Base-by-base conservation (phyloP, 2,797 vertebrate species). In the Anguilla obscura region DNA sequence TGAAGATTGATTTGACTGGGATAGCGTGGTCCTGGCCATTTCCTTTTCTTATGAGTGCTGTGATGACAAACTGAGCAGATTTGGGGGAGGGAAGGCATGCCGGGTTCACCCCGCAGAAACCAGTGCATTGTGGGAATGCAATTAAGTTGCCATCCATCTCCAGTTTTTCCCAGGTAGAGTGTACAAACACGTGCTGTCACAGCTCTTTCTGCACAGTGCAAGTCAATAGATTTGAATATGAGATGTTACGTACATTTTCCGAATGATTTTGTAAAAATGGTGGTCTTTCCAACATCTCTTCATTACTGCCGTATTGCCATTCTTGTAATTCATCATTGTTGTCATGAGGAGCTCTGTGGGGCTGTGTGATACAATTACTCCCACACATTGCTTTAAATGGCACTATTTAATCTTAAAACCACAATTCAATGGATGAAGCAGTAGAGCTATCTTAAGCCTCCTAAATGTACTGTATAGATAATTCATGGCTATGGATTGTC, bases 331-430 rank as follows among this genome's bases (percentile, higher is more conserved):
- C 79, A 48, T 48, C 79, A 50, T 48, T 82, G 79, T 50, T 50
- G 45, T 50, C 6, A 10, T 48, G 21, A 8, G 45, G 5, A 10
- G 5, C 45, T 60, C 48, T 76, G 84, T 40, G 85, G 7, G 58
- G 18, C 84, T 33, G n/a, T 56, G 56, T 85, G 84, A 85, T 85
- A 30, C 76, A 80, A 80, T 85, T 82, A 76, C 84, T 79, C 87
- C 71, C 84, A 85, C 83, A 74, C 83, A 50, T 36, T 2, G 33
- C 27, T 27, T 40, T 88, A 36, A 48, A 66, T 88, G 82, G 48
- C 87, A 85, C 50, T 27, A 16, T 66, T 85, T 52, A 18, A 21
- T 30, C 66, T 56, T 74, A 54, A 85, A 79, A 85, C 30, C 40
- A 69, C 48, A 79, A 54, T 16, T 63, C 50, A 79, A 58, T 16